phyloP scores from a whole-genome alignment of 2,113 vertebrate genomes.

The Dasypus novemcinctus region DNA sequence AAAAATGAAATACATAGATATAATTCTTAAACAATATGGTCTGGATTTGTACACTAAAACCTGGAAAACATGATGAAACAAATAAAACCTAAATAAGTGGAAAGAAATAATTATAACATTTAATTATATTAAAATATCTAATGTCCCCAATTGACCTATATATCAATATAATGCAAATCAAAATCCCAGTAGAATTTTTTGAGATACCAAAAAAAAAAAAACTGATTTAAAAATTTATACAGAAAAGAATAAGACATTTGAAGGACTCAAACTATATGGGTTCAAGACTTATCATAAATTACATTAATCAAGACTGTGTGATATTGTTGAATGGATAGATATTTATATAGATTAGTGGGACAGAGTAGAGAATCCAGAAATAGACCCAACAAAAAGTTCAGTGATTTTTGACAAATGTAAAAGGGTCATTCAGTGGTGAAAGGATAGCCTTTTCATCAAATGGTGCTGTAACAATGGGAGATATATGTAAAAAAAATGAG shows the following conservation, averaged over 20 bases:
- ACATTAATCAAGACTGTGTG: background rate
- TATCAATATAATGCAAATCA: background rate
- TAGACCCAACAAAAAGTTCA: background rate
- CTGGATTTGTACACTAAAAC: background rate
- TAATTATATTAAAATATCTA: background rate
- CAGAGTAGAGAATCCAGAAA: background rate
- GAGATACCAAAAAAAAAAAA: background rate
- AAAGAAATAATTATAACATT: background rate
- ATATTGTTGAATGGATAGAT: background rate
- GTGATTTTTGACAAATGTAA: background rate
- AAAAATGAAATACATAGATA: background rate
- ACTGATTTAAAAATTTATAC: background rate
- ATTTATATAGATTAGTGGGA: background rate
- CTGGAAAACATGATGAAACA: background rate
- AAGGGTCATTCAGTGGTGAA: background rate
- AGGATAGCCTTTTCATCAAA: background rate
- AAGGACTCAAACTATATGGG: background rate
- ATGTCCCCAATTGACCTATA: background rate
- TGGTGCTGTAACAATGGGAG: background rate
- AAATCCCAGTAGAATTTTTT: background rate
- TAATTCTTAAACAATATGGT: background rate
- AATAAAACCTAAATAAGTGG: background rate
- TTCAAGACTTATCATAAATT: background rate
- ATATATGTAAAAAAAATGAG: background rate
- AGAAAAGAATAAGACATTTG: background rate